Evolutionary conservation across 1,140 invertebrate genomes (phyloP).

Genomic region (Acromyrmex heyeri): DNA sequence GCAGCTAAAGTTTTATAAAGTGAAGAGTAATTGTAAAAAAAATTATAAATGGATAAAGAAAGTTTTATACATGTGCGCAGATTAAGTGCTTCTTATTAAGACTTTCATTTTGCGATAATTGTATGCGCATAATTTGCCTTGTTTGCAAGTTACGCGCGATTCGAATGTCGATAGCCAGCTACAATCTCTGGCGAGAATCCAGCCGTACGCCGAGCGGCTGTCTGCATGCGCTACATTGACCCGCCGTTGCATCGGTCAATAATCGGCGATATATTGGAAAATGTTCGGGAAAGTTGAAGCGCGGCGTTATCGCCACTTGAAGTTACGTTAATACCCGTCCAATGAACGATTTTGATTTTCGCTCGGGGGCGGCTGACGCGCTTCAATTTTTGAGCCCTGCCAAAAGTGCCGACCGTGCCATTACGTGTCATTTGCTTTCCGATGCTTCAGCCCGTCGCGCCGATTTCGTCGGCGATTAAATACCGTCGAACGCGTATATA

Average conservation of each 20-base stretch:
- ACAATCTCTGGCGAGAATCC: slow-evolving; percentile 28
- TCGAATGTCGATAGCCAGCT: not conserved
- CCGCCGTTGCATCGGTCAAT: slow-evolving; percentile 6
- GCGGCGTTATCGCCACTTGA: slow-evolving; percentile 48
- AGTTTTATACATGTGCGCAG: not conserved
- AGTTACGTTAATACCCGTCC: slow-evolving; percentile 45
- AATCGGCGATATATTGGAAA: slow-evolving; percentile 32
- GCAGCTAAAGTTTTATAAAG: too few species aligned
- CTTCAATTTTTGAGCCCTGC: slow-evolving; percentile 45
- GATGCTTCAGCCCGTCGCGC: slow-evolving; percentile 25
- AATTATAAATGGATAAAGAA: slow-evolving; percentile 1
- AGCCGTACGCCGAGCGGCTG: slow-evolving; percentile 5
- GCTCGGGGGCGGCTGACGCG: slow-evolving; percentile 33
- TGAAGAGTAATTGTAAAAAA: not conserved
- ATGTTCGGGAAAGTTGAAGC: slow-evolving; percentile 26
- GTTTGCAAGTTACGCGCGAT: slow-evolving; percentile 34
- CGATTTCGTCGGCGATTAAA: slow-evolving; percentile 43
- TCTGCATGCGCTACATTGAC: slow-evolving; percentile 23
- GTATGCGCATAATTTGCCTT: slow-evolving; percentile 26
- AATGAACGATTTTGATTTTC: slow-evolving; percentile 50
- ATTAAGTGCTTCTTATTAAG: not conserved
- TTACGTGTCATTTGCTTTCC: slow-evolving; percentile 57
- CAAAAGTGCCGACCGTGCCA: slow-evolving; percentile 40
- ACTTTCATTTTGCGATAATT: slow-evolving; percentile 18
- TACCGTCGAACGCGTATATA: slow-evolving; percentile 12